phyloP scores from a whole-genome alignment of 2,797 vertebrate species.

The Podarcis siculus region DNA sequence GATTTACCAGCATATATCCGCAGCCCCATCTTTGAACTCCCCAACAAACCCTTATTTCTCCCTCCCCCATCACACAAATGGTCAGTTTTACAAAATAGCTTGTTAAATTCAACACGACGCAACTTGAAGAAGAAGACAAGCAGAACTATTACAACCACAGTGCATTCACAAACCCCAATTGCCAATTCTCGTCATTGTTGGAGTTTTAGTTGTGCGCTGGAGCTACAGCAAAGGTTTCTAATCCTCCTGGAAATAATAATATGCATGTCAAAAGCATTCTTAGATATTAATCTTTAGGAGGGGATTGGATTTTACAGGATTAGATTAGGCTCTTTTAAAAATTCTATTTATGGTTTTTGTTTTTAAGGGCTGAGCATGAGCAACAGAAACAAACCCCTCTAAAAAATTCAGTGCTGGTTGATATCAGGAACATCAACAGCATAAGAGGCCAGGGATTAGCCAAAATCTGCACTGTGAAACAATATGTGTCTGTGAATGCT shows the following conservation, averaged over 20 bases:
- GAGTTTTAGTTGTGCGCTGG: neutral
- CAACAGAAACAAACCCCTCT: neutral
- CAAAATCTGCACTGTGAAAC: neutral
- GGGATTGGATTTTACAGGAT: neutral
- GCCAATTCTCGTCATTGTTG: conserved; percentile 17
- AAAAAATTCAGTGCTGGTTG: neutral
- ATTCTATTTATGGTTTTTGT: too few species aligned
- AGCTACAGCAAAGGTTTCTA: neutral
- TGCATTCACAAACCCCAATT: conserved; percentile 8
- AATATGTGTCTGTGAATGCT: neutral
- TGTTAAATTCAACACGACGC: conserved; percentile 40
- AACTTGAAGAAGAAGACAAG: neutral
- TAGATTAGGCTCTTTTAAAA: too few species aligned
- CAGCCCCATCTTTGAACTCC: conserved; percentile 22
- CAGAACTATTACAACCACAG: conserved; percentile 35
- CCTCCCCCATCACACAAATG: conserved; percentile 44
- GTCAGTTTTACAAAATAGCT: conserved; percentile 52
- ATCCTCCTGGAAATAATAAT: neutral
- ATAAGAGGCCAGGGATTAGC: neutral
- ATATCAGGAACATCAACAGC: neutral
- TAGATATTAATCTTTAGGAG: neutral
- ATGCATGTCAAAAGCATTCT: neutral
- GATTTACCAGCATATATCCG: neutral
- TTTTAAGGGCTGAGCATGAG: neutral
- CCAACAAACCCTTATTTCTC: conserved; percentile 46